Evolutionary conservation across 2,797 vertebrate genomes (phyloP).

Genomic region (Taeniopygia guttata): DNA sequence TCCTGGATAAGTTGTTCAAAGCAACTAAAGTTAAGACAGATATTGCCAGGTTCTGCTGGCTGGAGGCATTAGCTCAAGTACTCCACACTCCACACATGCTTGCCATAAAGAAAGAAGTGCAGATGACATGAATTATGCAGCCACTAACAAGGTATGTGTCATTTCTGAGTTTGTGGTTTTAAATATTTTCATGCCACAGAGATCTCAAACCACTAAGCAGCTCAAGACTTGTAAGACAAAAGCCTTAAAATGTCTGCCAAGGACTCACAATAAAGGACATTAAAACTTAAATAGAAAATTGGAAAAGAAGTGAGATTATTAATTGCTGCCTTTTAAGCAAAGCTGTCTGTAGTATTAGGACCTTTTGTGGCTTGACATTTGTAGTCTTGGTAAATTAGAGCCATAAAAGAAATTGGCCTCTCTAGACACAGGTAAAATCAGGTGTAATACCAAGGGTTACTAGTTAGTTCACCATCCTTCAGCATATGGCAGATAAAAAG

Average conservation of each 20-base stretch:
- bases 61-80: not conserved
- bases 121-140: not conserved
- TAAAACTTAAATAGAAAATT: constrained; percentile 2
- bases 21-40: not conserved
- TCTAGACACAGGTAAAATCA: constrained; percentile 12
- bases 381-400: constrained; percentile 32
- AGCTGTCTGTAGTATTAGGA: not conserved
- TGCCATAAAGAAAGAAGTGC: not conserved
- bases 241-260: constrained; percentile 25
- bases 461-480: not conserved
- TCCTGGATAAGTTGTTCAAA: not conserved
- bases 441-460: not conserved
- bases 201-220: constrained; percentile 1
- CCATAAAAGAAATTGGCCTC: not conserved
- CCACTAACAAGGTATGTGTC: not conserved
- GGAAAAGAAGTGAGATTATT: constrained; percentile 30
- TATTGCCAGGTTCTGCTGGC: not conserved
- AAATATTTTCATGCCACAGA: not conserved
- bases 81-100: not conserved
- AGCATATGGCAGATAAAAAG: not conserved
- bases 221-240: constrained; percentile 1
- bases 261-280: not conserved
- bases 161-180: not conserved
- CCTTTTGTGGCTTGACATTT: constrained; percentile 37
- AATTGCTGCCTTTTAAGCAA: constrained; percentile 44